Evolutionary conservation across 64 coral and sea anemone species (phyloP).

Genomic region (Porites lutea): DNA sequence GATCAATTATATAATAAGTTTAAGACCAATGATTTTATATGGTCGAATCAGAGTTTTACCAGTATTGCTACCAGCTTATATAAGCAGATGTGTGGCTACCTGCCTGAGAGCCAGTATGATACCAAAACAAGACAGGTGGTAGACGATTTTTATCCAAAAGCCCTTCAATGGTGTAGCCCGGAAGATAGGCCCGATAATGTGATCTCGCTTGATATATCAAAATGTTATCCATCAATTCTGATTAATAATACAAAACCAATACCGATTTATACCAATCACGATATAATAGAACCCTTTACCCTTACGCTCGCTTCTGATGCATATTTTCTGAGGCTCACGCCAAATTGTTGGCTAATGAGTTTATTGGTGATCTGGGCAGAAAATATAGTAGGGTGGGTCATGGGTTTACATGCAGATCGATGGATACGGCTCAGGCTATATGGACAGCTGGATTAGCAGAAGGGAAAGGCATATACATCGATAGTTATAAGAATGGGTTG

Average conservation of each 20-base stretch:
- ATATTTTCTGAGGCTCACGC: background rate
- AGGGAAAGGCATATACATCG: conserved; percentile 8
- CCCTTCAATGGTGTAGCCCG: background rate
- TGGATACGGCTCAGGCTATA: conserved; percentile 18
- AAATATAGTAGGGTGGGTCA: conserved; percentile 12
- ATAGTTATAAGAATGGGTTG: background rate
- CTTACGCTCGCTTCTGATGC: background rate
- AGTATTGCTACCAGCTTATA: background rate
- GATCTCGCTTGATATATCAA: background rate
- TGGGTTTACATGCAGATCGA: conserved; percentile 4
- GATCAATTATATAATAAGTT: background rate
- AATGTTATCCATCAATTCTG: background rate
- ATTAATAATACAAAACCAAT: background rate
- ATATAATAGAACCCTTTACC: background rate
- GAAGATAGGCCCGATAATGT: background rate
- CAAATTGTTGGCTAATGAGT: conserved; percentile 9
- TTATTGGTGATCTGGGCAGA: conserved; percentile 19
- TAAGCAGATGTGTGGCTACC: background rate
- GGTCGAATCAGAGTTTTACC: background rate
- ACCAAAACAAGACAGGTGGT: background rate
- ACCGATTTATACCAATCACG: background rate
- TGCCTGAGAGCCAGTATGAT: background rate
- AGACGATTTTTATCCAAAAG: background rate
- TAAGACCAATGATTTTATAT: background rate
- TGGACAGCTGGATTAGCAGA: conserved; percentile 17